These are phyloP conservation scores for Himalopsyche phryganea DNA, from an alignment of 1,140 invertebrate genomes.

Conservation along the genomic window DNA sequence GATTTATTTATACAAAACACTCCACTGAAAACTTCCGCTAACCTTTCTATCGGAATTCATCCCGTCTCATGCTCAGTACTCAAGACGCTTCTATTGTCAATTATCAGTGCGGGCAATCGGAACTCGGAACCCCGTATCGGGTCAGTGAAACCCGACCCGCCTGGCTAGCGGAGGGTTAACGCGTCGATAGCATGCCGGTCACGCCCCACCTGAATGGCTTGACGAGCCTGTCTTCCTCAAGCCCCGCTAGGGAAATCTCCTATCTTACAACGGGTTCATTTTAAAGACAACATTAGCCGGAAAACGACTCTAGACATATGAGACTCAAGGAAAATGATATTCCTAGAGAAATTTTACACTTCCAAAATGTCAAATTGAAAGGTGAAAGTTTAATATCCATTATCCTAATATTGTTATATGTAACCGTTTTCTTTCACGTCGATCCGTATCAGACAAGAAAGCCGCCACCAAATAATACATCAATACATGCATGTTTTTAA, in stretches of 20 bases:
- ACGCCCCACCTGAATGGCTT: conserved; percentile 31
- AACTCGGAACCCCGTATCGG: conserved; percentile 1
- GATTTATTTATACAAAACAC: no score
- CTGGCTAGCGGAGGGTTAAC: conserved; percentile 12
- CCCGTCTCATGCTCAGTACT: neutral
- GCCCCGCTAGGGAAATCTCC: conserved; percentile 33
- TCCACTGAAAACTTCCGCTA: no score
- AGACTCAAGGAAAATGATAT: no score
- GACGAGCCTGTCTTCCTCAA: conserved; percentile 26
- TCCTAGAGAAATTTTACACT: no score
- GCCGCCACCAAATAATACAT: no score
- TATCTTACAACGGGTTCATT: conserved; percentile 21
- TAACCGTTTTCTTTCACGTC: no score
- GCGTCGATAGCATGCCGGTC: conserved; percentile 22
- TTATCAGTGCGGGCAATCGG: conserved; percentile 10
- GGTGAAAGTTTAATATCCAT: no score
- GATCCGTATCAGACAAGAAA: no score
- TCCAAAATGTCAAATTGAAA: no score
- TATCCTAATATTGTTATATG: no score
- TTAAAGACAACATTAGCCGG: neutral
- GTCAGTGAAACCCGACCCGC: conserved; percentile 5
- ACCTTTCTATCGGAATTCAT: neutral
- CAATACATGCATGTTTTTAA: no score
- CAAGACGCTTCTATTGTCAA: conserved; percentile 19
- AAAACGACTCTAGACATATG: no score